Evolutionary conservation across 2,888 invertebrate genomes (phyloP).

Genomic region (Calephelis perditalis): DNA sequence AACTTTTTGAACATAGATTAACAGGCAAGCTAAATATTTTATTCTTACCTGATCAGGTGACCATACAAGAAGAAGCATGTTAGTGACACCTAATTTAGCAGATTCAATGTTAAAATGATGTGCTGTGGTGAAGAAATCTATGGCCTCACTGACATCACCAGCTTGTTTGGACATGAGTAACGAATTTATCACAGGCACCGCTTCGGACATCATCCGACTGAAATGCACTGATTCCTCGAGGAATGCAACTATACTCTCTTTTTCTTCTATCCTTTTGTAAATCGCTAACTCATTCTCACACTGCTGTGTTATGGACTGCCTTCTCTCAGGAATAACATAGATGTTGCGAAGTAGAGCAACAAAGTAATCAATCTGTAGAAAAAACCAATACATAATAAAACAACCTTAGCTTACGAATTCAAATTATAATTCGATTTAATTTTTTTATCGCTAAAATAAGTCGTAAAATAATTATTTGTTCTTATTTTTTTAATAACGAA

Average conservation of each 20-base stretch:
- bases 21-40: too few relatives aligned
- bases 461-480: too few relatives aligned
- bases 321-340: slow-evolving; percentile 55
- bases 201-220: slow-evolving; percentile 60
- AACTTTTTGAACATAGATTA: too few relatives aligned
- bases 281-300: slow-evolving; percentile 64
- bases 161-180: slow-evolving; percentile 85
- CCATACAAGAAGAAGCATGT: slow-evolving; percentile 88
- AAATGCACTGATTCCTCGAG: slow-evolving; percentile 81
- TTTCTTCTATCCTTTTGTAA: slow-evolving; percentile 76
- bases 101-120: slow-evolving; percentile 87
- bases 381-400: not conserved
- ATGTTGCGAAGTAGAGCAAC: slow-evolving; percentile 64
- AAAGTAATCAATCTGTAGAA: slow-evolving; percentile 63
- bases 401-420: too few relatives aligned
- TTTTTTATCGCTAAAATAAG: too few relatives aligned
- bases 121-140: slow-evolving; percentile 91
- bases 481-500: too few relatives aligned
- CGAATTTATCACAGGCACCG: slow-evolving; percentile 80
- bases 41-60: slow-evolving; percentile 83
- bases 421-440: too few relatives aligned
- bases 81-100: slow-evolving; percentile 83
- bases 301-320: slow-evolving; percentile 52
- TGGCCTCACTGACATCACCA: slow-evolving; percentile 91
- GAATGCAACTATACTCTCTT: slow-evolving; percentile 83